Evolutionary conservation across 2,113 vertebrate species (phyloP).

Genomic region (Ageneiosus marmoratus): DNA sequence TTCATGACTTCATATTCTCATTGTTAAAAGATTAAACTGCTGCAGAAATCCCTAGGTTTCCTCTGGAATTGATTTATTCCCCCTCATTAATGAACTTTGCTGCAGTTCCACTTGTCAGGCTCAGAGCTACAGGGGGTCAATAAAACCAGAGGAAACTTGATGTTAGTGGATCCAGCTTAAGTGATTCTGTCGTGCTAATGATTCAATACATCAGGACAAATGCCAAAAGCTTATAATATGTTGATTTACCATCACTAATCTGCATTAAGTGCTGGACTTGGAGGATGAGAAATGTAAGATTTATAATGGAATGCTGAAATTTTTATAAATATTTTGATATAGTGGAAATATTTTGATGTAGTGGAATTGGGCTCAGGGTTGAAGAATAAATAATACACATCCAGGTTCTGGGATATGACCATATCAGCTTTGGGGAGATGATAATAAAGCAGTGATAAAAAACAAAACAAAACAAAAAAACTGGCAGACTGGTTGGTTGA

Average conservation of each 20-base stretch:
- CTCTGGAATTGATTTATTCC: constrained; percentile 92
- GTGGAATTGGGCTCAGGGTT: neutral
- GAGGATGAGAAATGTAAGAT: constrained; percentile 36
- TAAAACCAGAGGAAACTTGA: constrained; percentile 92
- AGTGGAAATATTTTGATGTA: neutral
- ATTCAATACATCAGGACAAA: constrained; percentile 95
- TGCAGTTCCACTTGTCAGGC: constrained; percentile 91
- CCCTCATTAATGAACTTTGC: constrained; percentile 99
- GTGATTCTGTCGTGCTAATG: constrained; percentile 92
- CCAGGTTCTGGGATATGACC: neutral
- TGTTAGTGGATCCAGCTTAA: constrained; percentile 92
- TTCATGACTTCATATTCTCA: constrained; percentile 11
- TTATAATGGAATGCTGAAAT: constrained; percentile 45
- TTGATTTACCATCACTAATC: constrained; percentile 85
- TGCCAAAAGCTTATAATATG: constrained; percentile 92
- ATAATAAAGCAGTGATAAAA: neutral
- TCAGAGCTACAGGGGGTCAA: constrained; percentile 84
- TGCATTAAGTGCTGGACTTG: constrained; percentile 82
- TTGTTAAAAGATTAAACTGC: constrained; percentile 52
- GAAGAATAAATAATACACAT: constrained; percentile 36
- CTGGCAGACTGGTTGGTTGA: neutral
- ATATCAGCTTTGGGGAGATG: neutral
- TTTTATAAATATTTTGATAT: constrained; percentile 64
- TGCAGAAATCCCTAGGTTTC: constrained; percentile 79
- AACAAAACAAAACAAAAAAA: neutral